phyloP scores from a whole-genome alignment of 2,888 invertebrate species.

The Baccha elongata region DNA sequence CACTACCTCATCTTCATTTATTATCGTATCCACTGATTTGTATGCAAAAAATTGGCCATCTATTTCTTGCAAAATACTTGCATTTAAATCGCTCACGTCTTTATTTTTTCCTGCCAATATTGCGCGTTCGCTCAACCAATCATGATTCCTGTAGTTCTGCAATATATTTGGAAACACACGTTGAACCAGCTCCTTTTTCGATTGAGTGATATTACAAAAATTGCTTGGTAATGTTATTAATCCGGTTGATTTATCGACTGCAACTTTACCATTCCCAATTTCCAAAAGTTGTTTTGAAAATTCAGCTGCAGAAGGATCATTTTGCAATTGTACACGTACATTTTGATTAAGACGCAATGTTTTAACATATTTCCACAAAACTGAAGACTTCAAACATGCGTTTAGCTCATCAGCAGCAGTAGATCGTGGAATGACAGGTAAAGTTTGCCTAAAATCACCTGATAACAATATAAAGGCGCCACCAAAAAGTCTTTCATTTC shows the following conservation, averaged over 20 bases:
- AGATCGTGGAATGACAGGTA: constrained; percentile 72
- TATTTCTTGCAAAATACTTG: too few relatives aligned
- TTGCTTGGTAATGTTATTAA: constrained; percentile 70
- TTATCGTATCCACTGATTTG: too few relatives aligned
- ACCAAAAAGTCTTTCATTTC: constrained; percentile 49
- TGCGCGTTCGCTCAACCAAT: background rate
- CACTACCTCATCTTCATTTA: too few relatives aligned
- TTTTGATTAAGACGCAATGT: constrained; percentile 52
- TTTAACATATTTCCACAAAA: constrained; percentile 57
- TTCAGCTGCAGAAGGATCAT: constrained; percentile 47
- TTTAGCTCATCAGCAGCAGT: constrained; percentile 75
- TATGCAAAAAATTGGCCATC: too few relatives aligned
- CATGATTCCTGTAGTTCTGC: background rate
- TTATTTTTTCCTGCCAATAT: background rate
- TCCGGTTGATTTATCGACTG: constrained; percentile 56
- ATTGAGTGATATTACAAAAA: constrained; percentile 33
- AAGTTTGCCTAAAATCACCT: constrained; percentile 62
- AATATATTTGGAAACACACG: background rate
- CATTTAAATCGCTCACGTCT: background rate
- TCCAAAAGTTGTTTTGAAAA: constrained; percentile 42
- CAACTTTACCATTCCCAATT: constrained; percentile 73
- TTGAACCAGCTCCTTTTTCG: background rate
- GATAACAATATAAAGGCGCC: constrained; percentile 51
- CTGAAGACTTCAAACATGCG: constrained; percentile 72
- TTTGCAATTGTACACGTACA: constrained; percentile 54